Evolutionary conservation across 1,140 invertebrate species (phyloP), one percentile per base, ranked within the genome.

Genomic region (Samia ricini): DNA sequence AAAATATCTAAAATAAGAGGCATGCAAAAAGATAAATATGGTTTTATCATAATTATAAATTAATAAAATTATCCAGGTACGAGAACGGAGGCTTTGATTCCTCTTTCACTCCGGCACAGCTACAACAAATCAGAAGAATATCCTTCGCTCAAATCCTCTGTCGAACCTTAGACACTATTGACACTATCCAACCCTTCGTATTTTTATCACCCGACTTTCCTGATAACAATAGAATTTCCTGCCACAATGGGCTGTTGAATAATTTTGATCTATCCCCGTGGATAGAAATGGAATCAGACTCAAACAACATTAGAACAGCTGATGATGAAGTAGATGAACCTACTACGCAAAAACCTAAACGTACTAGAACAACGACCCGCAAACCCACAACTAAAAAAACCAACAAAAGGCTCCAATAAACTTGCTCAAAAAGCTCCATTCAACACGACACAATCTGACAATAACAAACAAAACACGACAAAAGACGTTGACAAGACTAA

Each of bases 121-220:
- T 99, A 8, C 93, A 95, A 63, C 95, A 98, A 80, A 95, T 99
- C 19, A 91, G 96, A 52, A 93, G 95, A 60, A 92, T 95, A 1
- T 95, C 94, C 26, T 89, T 99, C 18, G 94, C 97, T 0, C 94
- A 97, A 74, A 93, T 99, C 0, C 90, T 99, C 0, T 99, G 98
- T 79, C 93, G 95, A 61, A 98, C 96, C 21, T 91, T 95, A 66
- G 94, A 96, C 60, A 93, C 93, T 22, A 93, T 95, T 23, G 93
- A 97, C 26, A 93, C 88, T 6, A 82, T 95, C 21, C 94, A 95
- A 79, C 93, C 93, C 2, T 95, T 96, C 75, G 96, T 96, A 0
- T 96, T 98, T 79, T 76, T 96, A 48, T 87, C 92, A 50, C 74
- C 95, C 83, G 93, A 93, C 92, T 81, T 90, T 63, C 67, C 94